phyloP scores from a whole-genome alignment of 2,113 vertebrate genomes.

The Trachemys scripta region DNA sequence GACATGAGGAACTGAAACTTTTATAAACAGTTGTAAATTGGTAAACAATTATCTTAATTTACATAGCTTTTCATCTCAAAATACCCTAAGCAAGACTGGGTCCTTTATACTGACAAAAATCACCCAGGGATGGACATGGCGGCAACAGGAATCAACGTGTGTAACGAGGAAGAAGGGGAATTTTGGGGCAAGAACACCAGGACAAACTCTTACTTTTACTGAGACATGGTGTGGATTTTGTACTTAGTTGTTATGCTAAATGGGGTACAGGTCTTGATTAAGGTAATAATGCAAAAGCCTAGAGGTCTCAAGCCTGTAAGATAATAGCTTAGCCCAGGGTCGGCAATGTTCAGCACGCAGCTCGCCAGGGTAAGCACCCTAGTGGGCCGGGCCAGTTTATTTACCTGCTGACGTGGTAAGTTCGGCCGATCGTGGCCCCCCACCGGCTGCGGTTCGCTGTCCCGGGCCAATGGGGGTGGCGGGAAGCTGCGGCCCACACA shows the following conservation, averaged over 20 bases:
- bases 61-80: background rate
- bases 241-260: background rate
- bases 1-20: background rate
- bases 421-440: no score
- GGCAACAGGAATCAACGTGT: background rate
- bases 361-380: no score
- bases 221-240: background rate
- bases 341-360: no score
- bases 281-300: background rate
- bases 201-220: background rate
- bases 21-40: background rate
- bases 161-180: background rate
- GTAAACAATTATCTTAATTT: background rate
- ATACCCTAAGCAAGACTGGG: background rate
- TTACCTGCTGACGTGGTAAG: no score
- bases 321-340: background rate
- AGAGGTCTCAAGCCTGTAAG: background rate
- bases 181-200: background rate
- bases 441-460: no score
- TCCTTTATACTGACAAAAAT: background rate
- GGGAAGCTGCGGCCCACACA: no score
- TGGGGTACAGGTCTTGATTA: background rate
- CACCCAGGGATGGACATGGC: background rate
- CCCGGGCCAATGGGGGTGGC: no score
- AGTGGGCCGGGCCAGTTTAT: no score